Conservation (phyloP, 2,888 invertebrate species). For the Dione juno region DNA sequence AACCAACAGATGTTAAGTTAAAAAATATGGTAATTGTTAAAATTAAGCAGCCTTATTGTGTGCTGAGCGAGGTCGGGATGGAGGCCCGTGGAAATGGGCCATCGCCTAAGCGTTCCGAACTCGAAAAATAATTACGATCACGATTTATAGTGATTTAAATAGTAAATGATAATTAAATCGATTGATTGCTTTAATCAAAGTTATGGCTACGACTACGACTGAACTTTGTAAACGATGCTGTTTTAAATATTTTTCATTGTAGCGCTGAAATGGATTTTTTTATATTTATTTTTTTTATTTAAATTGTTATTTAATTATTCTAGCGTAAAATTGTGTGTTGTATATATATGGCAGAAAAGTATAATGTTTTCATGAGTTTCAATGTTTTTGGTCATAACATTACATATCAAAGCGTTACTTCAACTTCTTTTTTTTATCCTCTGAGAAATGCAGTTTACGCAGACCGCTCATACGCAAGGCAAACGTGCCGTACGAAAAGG, state of each 20-base stretch:
- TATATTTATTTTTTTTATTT: too few relatives aligned
- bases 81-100: slow-evolving; percentile 68
- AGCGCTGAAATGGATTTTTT: too few relatives aligned
- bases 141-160: slow-evolving; percentile 61
- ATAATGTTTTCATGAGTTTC: too few relatives aligned
- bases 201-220: slow-evolving; percentile 15
- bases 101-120: slow-evolving; percentile 69
- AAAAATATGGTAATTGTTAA: slow-evolving; percentile 43
- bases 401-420: too few relatives aligned
- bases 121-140: slow-evolving; percentile 73
- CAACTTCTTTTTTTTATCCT: too few relatives aligned
- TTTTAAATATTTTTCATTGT: neutral
- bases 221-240: neutral
- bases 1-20: slow-evolving; percentile 37
- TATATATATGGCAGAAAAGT: too few relatives aligned
- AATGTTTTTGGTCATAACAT: too few relatives aligned
- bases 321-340: too few relatives aligned
- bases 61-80: slow-evolving; percentile 53
- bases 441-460: too few relatives aligned
- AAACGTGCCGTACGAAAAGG: too few relatives aligned
- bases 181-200: slow-evolving; percentile 37
- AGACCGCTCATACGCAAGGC: too few relatives aligned
- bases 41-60: slow-evolving; percentile 38
- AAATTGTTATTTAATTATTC: too few relatives aligned
- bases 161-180: slow-evolving; percentile 62